These are phyloP conservation scores for Scrobipalpa atriplicella DNA, from an alignment of 2,888 invertebrate species.

Conservation along the genomic window DNA sequence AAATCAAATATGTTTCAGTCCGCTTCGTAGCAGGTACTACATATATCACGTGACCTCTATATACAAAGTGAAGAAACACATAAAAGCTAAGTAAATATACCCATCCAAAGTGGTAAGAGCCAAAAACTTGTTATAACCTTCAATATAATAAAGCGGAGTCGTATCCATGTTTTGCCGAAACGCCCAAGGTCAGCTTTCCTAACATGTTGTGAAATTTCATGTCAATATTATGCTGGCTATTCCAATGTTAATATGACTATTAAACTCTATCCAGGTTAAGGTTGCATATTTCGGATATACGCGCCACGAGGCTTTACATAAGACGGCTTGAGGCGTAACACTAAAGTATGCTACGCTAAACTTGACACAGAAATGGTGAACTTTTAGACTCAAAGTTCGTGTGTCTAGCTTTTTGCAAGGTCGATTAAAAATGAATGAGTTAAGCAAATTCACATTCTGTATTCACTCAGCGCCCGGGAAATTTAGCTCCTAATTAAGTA, in stretches of 20 bases:
- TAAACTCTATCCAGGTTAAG: conserved; percentile 48
- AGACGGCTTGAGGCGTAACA: conserved; percentile 22
- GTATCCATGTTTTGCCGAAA: conserved; percentile 36
- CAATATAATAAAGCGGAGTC: conserved; percentile 26
- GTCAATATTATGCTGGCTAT: conserved; percentile 46
- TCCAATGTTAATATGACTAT: conserved; percentile 46
- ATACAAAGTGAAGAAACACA: conserved; percentile 9
- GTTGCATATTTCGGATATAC: conserved; percentile 35
- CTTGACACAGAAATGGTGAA: conserved; percentile 23
- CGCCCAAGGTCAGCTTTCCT: conserved; percentile 50
- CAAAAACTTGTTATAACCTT: conserved; percentile 26
- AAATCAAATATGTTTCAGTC: background rate
- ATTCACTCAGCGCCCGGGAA: too few species aligned
- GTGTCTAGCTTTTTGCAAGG: conserved; percentile 16
- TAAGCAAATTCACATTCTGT: too few species aligned
- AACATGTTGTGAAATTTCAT: conserved; percentile 50
- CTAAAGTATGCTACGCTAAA: conserved; percentile 21
- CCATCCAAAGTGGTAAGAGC: background rate
- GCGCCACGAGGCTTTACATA: conserved; percentile 30
- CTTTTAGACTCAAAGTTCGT: conserved; percentile 19
- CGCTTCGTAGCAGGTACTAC: background rate
- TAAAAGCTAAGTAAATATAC: conserved; percentile 18
- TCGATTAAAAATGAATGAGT: background rate
- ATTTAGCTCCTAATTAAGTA: too few species aligned
- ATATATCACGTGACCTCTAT: background rate